Conservation (phyloP, 1,140 invertebrate genomes). For the Nilaparvata lugens region DNA sequence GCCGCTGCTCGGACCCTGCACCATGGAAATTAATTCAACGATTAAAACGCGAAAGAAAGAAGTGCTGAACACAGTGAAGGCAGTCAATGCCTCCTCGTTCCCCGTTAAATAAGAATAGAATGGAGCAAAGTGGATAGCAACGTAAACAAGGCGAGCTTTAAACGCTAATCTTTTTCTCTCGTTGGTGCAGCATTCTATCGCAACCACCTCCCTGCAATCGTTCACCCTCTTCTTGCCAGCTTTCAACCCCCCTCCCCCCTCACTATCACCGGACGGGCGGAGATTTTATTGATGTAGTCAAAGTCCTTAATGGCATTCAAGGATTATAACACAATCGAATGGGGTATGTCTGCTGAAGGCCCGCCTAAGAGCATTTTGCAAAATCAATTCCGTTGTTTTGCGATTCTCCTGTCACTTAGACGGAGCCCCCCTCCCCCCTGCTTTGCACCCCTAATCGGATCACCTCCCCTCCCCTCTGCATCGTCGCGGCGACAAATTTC, state of each 20-base stretch:
- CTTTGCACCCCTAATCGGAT: background rate
- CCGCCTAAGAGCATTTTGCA: conserved; percentile 2
- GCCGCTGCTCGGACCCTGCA: background rate
- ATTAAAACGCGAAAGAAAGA: background rate
- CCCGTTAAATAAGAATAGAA: too few species aligned
- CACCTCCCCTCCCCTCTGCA: background rate
- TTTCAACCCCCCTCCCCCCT: background rate
- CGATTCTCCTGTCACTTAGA: conserved; percentile 2
- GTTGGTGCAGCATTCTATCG: too few species aligned
- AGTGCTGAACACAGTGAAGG: background rate
- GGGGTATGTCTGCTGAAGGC: conserved; percentile 1
- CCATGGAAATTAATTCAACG: background rate
- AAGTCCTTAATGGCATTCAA: conserved; percentile 2
- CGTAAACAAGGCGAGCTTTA: conserved; percentile 1
- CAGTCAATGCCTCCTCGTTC: background rate
- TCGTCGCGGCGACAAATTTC: background rate
- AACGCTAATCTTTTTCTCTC: background rate
- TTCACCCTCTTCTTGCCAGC: too few species aligned
- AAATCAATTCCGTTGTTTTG: conserved; percentile 3
- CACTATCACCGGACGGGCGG: background rate
- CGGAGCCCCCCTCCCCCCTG: background rate
- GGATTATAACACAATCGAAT: conserved; percentile 2
- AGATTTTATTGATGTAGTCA: conserved; percentile 3
- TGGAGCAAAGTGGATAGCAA: background rate
- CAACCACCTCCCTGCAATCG: too few species aligned